Evolutionary conservation across 1,140 invertebrate genomes (phyloP), one percentile per base, ranked within the genome.

Genomic region (Drosophila sucinea): DNA sequence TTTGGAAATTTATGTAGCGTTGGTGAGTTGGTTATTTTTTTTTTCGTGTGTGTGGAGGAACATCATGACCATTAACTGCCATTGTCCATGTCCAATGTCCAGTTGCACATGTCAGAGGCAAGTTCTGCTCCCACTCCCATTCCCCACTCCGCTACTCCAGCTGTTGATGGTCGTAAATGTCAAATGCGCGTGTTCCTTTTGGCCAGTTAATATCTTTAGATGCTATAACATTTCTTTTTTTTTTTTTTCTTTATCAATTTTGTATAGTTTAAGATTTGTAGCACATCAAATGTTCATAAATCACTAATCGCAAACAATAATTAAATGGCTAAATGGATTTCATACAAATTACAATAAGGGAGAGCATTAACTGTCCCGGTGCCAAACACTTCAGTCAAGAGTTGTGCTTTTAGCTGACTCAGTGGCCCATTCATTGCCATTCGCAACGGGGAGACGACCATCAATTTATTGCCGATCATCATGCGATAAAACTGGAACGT

Each of bases 171-270:
- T 89, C 84, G 84, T 89, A 89, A 87, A 89, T 89, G 84, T 90
- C 80, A 89, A 74, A 61, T 69, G 85, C 84, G 80, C 74, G 84
- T 84, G 77, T 79, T 81, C 60, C 47, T 56, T 56, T 67, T 27
- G 73, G 73, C 79, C 84, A 82, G 69, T 89, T 80, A 89, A 91
- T 89, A 83, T 91, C 85, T 90, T 90, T 85, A 83, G 74, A 73
- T 81, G 81, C 77, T 90, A 91, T 91, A 91, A 91, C 73, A 79
- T 71, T 47, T 40, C 29, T 11, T 57, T 25, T 41, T 40, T 30
- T 23, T 17, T 40, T 65, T 54, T 40, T 60, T 33, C 47, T 47
- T 41, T 41, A 23, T 30, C 40, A 33, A 44, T 56, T 70, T 78
- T 68, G 57, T 63, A 55, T 67, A 63, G 54, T 66, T 23, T 8